phyloP scores from a whole-genome alignment of 2,888 invertebrate genomes.

The Drosophila gaucha region DNA sequence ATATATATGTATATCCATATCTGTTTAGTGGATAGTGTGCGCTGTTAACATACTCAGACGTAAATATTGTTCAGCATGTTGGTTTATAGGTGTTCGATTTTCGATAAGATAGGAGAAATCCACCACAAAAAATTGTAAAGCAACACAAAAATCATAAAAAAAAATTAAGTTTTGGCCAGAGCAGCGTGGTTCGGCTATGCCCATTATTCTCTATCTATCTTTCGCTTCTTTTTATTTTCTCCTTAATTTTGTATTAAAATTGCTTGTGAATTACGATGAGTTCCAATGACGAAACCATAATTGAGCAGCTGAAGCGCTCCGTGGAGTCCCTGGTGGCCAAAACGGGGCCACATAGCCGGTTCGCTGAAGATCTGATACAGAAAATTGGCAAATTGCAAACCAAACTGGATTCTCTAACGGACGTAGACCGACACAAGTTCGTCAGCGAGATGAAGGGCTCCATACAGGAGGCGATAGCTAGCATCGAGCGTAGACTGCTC shows the following conservation, averaged over 20 bases:
- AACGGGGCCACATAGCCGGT: conserved; percentile 71
- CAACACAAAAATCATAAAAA: conserved; percentile 14
- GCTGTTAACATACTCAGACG: conserved; percentile 32
- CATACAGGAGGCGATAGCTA: conserved; percentile 69
- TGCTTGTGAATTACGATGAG: conserved; percentile 40
- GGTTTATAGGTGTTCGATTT: conserved; percentile 71
- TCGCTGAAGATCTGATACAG: conserved; percentile 66
- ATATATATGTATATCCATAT: not conserved
- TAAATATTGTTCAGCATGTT: conserved; percentile 46
- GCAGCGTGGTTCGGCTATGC: conserved; percentile 37
- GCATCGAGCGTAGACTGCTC: conserved; percentile 70
- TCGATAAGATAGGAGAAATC: conserved; percentile 73
- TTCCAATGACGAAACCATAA: conserved; percentile 54
- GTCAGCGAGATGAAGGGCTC: conserved; percentile 77
- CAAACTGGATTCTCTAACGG: conserved; percentile 71
- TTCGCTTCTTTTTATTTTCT: not conserved
- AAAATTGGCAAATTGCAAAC: conserved; percentile 68
- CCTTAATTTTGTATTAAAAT: conserved; percentile 6
- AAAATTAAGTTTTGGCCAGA: conserved; percentile 14
- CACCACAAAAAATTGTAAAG: conserved; percentile 48
- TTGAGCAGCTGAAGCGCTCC: conserved; percentile 74
- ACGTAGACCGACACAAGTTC: conserved; percentile 71
- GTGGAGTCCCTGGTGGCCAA: conserved; percentile 73
- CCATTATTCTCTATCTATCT: conserved; percentile 11
- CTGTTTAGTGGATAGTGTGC: conserved; percentile 35